Conservation (phyloP, 2,888 invertebrate genomes). For the Lamellibrachia columna region DNA sequence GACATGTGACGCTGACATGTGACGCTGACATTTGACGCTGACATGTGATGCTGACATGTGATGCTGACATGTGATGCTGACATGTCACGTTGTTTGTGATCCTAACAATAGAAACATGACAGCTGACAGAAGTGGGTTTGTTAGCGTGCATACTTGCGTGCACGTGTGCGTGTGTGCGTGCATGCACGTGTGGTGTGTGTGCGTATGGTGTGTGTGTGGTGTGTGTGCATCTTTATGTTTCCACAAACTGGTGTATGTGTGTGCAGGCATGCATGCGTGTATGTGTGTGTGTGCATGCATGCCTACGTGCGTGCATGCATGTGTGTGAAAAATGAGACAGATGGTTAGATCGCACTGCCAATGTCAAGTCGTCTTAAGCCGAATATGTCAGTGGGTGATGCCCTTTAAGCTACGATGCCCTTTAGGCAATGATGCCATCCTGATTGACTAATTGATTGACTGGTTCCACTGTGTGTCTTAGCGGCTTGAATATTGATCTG, state of each 20-base stretch:
- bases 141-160: too few relatives aligned
- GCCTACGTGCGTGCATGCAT: neutral
- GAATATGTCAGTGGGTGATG: neutral
- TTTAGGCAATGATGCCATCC: constrained; percentile 1
- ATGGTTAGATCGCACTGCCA: neutral
- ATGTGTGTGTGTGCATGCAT: neutral
- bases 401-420: neutral
- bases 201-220: too few relatives aligned
- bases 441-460: constrained; percentile 12
- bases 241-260: neutral
- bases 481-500: neutral
- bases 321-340: neutral
- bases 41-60: neutral
- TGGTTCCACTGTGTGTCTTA: neutral
- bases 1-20: neutral
- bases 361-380: neutral
- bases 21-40: neutral
- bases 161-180: too few relatives aligned
- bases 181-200: too few relatives aligned
- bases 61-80: neutral
- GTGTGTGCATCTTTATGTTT: too few relatives aligned
- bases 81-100: neutral
- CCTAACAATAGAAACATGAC: neutral
- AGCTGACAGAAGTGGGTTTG: neutral
- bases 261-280: too few relatives aligned